Evolutionary conservation across 2,888 invertebrate species (phyloP), one percentile per base, ranked within the genome.

Genomic region (Scaptomyza reducta): DNA sequence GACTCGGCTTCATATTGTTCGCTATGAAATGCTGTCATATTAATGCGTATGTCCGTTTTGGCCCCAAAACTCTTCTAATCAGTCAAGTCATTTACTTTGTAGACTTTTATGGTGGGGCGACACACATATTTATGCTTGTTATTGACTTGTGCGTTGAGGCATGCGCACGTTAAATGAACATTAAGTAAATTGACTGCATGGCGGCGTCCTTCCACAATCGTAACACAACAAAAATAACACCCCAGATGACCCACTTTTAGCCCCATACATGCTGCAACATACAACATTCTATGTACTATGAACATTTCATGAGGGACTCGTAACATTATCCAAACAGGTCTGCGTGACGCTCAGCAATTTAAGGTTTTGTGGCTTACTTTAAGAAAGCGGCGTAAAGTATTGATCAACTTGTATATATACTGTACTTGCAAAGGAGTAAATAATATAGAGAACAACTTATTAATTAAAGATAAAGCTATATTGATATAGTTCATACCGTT

Each of bases 241-340:
- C 59, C 56, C 66, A 73, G 64, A 70, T 81, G 81, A 87, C 81
- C 87, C 77, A 87, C 50, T 79, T 79, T 87, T 65, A 50, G 53
- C 55, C 60, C 31, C 38, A 6, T 60, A 57, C 27, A 7, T 27
- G 25, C 80, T 79, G 63, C 55, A 14, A 65, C 49, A 49, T 10
- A 47, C 11, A 42, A 16, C 18, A 66, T 80, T 64, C 54, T 50
- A 65, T 62, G 59, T 51, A n/a, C n/a, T n/a, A 50, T 33, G 14
- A 38, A 18, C 31, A 31, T 51, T 35, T 38, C 27, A 6, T 33
- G 25, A 6, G 3, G 27, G 14, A 27, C 6, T 27, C 22, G 18
- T 13, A 10, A 27, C 38, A 29, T 16, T 38, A 22, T 61, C 11
- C 25, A 25, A 22, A 35, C 50, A 53, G 50, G 38, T 25, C 38